Base-by-base conservation (phyloP, 2,797 vertebrate genomes). In the Megalops cyprinoides region DNA sequence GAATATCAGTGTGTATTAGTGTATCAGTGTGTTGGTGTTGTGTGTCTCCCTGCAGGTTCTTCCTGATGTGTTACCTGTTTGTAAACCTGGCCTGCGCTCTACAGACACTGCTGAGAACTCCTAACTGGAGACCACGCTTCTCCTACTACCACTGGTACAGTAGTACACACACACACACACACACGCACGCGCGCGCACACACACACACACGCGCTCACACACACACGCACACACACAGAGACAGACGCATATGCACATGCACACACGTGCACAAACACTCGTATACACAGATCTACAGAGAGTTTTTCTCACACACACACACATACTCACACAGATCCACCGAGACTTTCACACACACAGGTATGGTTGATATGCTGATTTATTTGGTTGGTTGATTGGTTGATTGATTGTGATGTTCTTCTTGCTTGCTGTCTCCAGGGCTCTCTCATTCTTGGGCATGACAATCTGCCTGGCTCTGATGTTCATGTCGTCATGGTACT, bases 401-500 rank as follows among this genome's bases (percentile, higher is more conserved):
- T 39, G 65, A 69, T 23, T 56, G 53, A 18, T n/a, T 53, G 4
- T 37, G 31, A 56, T 28, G 7, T 23, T 71, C 31, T 71, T 18
- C 9, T 9, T 1, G 4, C 3, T 42, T 5, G 9, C 2, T 1
- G 34, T 55, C 71, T 74, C 1, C 87, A 97, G 96, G 96, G 84
- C 93, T 2, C 89, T 97, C 80, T 97, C 96, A 1, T 97, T 97
- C 89, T 91, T 97, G 89, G 96, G 96, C 81, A 97, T 97, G 96
- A 92, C 87, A 37, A 95, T 96, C 87, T 97, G 96, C 87, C 89
- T 97, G 87, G 95, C 95, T 20, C 93, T 97, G 85, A 97, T 97
- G 96, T 97, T 97, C 89, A 95, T 97, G 86, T 97, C 96, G 44
- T 97, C 96, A 15, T 97, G 96, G 96, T 97, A 97, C 92, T 97